Evolutionary conservation across 2,113 vertebrate genomes (phyloP).

Genomic region (Saguinus midas): DNA sequence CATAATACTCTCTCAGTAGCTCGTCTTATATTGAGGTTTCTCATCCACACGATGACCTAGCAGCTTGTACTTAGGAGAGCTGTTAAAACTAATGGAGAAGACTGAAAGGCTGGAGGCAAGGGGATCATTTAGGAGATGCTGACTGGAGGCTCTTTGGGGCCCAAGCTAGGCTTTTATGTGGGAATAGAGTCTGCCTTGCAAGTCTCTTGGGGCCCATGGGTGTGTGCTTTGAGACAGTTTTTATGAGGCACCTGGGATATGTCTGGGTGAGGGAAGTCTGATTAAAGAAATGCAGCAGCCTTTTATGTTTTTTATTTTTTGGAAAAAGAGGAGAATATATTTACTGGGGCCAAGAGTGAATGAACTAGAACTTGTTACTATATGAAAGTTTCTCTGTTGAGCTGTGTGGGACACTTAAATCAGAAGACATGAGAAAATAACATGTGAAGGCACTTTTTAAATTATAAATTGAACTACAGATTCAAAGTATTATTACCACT

Average conservation of each 20-base stretch:
- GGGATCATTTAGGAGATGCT: conserved; percentile 47
- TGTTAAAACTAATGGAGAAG: conserved; percentile 14
- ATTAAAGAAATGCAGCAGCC: conserved; percentile 63
- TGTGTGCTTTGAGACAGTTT: conserved; percentile 74
- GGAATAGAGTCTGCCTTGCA: conserved; percentile 64
- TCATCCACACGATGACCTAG: background rate
- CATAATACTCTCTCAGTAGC: background rate
- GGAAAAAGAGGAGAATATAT: background rate
- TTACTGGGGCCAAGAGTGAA: conserved; percentile 16
- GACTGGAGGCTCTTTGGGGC: conserved; percentile 57
- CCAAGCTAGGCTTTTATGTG: conserved; percentile 66
- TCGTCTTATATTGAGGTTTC: conserved; percentile 35
- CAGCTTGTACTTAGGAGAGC: background rate
- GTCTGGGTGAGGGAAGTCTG: conserved; percentile 68
- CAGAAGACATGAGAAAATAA: conserved; percentile 49
- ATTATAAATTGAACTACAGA: conserved; percentile 58
- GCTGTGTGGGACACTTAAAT: conserved; percentile 48
- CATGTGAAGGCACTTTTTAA: conserved; percentile 41
- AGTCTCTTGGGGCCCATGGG: conserved; percentile 70
- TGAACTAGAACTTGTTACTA: conserved; percentile 38
- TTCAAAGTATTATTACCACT: conserved; percentile 22
- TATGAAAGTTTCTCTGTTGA: conserved; percentile 60
- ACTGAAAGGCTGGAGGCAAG: conserved; percentile 47
- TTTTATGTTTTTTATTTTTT: conserved; percentile 44
- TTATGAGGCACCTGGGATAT: conserved; percentile 74